phyloP scores from a whole-genome alignment of 2,113 vertebrate species.

The Corynorhinus townsendii region DNA sequence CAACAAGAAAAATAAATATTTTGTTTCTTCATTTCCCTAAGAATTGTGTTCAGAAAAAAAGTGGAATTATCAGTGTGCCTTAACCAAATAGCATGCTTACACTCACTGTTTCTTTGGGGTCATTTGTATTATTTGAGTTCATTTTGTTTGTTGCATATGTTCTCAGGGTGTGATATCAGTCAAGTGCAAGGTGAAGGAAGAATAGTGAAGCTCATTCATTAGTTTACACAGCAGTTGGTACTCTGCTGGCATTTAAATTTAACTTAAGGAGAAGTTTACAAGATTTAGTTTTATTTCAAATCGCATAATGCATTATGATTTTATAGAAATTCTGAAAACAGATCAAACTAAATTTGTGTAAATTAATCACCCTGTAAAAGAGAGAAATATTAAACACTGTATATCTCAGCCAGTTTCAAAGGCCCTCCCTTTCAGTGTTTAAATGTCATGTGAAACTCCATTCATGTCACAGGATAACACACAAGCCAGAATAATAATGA shows the following conservation, averaged over 20 bases:
- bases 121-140: slow-evolving; percentile 43
- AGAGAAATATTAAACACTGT: slow-evolving; percentile 73
- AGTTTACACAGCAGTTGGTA: slow-evolving; percentile 84
- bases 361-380: slow-evolving; percentile 76
- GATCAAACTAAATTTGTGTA: slow-evolving; percentile 76
- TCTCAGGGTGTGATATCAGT: slow-evolving; percentile 70
- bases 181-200: slow-evolving; percentile 78
- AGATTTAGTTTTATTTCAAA: slow-evolving; percentile 78
- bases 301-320: slow-evolving; percentile 70
- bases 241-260: slow-evolving; percentile 82
- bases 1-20: background rate
- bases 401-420: slow-evolving; percentile 66
- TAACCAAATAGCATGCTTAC: slow-evolving; percentile 22
- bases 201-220: slow-evolving; percentile 79
- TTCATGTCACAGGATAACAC: background rate
- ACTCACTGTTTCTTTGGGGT: slow-evolving; percentile 30
- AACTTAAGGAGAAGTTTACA: slow-evolving; percentile 77
- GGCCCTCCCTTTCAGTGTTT: slow-evolving; percentile 53
- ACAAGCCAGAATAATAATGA: background rate
- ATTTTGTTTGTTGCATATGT: slow-evolving; percentile 69
- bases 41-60: background rate
- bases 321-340: slow-evolving; percentile 76
- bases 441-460: slow-evolving; percentile 23
- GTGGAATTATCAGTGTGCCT: background rate
- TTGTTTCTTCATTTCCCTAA: background rate